Percentiles rank a stretch among this genome's conserved stretches.
phyloP scores from a whole-genome alignment of 2,113 vertebrate genomes.

The Platichthys flesus region DNA sequence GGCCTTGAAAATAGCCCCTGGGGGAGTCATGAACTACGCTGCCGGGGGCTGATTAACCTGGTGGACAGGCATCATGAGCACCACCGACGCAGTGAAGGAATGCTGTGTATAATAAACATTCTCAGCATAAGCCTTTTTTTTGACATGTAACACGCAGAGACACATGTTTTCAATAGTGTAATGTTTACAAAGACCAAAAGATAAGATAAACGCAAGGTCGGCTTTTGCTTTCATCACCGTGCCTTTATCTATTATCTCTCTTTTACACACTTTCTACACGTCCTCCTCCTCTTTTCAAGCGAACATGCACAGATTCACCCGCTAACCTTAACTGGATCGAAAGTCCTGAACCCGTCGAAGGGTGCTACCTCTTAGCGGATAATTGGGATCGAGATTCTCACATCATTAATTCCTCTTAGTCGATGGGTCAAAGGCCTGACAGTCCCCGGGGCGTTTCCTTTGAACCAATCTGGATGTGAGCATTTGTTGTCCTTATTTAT shows the following conservation, averaged over 20 bases:
- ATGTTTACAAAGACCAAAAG: not conserved
- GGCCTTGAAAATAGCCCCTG: conserved; percentile 58
- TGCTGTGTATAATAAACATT: not conserved
- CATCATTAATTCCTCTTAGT: conserved; percentile 49
- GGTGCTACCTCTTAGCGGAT: conserved; percentile 9
- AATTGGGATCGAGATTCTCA: conserved; percentile 53
- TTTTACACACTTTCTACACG: not conserved
- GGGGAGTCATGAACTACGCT: conserved; percentile 30
- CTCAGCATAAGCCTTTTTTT: not conserved
- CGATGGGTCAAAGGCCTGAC: conserved; percentile 38
- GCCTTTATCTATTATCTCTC: not conserved
- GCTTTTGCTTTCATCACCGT: not conserved
- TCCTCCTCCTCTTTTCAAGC: not conserved
- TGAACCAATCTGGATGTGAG: conserved; percentile 28
- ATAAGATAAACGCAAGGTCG: not conserved
- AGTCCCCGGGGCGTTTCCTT: conserved; percentile 34
- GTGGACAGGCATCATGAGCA: conserved; percentile 44
- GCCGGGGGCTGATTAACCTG: conserved; percentile 46
- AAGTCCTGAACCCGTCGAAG: conserved; percentile 3
- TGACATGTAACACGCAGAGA: not conserved
- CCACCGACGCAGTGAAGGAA: conserved; percentile 30
- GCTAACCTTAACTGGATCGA: conserved; percentile 34
- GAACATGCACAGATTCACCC: not conserved
- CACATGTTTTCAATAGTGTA: not conserved
- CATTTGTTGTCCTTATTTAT: conserved; percentile 26